Conservation (phyloP, 2,113 vertebrate species). For the Lontra canadensis region DNA sequence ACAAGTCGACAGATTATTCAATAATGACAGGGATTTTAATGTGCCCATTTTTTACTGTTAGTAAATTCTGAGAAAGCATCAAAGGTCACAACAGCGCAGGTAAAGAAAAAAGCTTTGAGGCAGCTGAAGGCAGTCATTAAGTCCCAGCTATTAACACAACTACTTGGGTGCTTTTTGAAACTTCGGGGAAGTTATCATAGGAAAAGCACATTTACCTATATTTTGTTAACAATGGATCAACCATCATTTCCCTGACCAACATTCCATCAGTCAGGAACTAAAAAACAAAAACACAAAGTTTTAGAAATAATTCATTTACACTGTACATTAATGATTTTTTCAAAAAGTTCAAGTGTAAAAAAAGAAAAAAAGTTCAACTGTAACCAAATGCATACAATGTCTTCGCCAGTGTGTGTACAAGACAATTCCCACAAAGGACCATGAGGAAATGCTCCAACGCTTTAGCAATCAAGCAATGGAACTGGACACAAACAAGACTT, state of each 20-base stretch:
- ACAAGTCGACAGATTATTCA: not conserved
- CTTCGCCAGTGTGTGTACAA: not conserved
- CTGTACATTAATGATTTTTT: not conserved
- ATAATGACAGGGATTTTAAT: not conserved
- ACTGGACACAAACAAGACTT: not conserved
- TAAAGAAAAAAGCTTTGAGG: not conserved
- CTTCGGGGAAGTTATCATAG: not conserved
- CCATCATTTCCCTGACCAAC: constrained; percentile 99
- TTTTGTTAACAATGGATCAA: constrained; percentile 96
- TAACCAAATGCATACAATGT: not conserved
- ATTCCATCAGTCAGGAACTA: constrained; percentile 99
- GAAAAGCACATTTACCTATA: constrained; percentile 89
- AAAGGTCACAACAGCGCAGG: not conserved
- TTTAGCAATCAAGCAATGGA: not conserved
- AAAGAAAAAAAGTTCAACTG: not conserved
- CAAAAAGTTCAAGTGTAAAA: not conserved
- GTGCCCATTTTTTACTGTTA: not conserved
- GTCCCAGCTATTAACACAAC: not conserved
- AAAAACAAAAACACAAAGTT: constrained; percentile 57
- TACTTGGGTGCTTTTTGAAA: not conserved
- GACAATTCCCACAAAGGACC: not conserved
- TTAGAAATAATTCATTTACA: constrained; percentile 50
- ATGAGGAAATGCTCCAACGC: not conserved
- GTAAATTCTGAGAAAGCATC: constrained; percentile 3
- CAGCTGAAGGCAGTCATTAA: not conserved